Percentiles rank a stretch among this genome's conserved stretches.
Conservation (phyloP, 2,113 vertebrate genomes). For the Tinamus guttatus region DNA sequence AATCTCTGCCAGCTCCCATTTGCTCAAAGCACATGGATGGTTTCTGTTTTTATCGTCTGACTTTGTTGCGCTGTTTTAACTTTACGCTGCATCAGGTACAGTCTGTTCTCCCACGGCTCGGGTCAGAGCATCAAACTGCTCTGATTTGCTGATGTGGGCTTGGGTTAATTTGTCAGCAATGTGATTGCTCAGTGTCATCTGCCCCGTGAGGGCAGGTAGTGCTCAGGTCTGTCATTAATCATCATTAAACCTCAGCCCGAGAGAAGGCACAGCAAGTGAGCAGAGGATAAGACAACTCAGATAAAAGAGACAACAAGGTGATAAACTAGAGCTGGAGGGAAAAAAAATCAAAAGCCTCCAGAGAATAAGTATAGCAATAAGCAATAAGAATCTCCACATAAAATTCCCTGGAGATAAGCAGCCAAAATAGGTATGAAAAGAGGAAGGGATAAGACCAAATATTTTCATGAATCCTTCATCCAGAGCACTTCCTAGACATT, state of each 20-base stretch:
- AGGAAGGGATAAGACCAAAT: neutral
- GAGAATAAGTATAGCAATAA: neutral
- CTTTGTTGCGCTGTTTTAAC: neutral
- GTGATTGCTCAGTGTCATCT: neutral
- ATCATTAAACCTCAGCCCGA: neutral
- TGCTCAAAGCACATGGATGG: neutral
- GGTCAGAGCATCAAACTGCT: neutral
- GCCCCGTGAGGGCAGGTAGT: neutral
- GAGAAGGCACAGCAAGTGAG: neutral
- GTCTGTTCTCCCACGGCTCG: neutral
- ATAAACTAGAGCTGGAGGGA: fast-evolving
- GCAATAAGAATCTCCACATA: neutral
- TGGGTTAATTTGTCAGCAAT: neutral
- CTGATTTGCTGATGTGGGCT: neutral
- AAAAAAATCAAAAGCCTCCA: neutral
- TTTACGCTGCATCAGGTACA: neutral
- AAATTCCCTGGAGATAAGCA: neutral
- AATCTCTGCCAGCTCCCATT: neutral
- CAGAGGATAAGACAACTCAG: neutral
- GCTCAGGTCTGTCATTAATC: neutral
- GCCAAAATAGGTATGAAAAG: neutral
- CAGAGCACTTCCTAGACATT: neutral
- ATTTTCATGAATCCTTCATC: neutral
- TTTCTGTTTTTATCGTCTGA: neutral
- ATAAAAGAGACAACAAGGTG: neutral